Evolutionary conservation across 1,140 invertebrate genomes (phyloP).

Genomic region (Drosophila ananassae): DNA sequence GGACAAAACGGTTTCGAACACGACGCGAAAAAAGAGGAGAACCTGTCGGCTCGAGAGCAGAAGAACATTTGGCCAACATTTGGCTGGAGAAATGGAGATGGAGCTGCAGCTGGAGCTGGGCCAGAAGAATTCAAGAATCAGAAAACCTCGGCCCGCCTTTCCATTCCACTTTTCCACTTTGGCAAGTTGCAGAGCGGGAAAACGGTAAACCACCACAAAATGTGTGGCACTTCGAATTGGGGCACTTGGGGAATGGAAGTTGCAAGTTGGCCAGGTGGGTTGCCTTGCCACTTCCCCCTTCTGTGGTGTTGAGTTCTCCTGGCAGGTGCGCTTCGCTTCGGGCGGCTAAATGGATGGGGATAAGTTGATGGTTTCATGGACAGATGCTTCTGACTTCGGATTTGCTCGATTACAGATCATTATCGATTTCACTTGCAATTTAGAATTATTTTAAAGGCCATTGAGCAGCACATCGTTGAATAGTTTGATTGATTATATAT

Average conservation of each 20-base stretch:
- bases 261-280: background rate
- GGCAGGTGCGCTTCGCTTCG: constrained; percentile 26
- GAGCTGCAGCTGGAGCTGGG: constrained; percentile 26
- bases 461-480: background rate
- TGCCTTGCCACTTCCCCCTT: background rate
- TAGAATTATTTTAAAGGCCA: background rate
- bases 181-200: constrained; percentile 32
- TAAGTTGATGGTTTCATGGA: background rate
- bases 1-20: background rate
- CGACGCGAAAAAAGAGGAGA: constrained; percentile 42
- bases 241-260: constrained; percentile 31
- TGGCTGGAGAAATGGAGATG: background rate
- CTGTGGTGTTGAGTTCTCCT: background rate
- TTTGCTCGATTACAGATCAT: constrained; percentile 34
- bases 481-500: background rate
- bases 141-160: constrained; percentile 52
- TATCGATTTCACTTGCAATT: constrained; percentile 47
- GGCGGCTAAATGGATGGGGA: background rate
- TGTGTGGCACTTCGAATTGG: constrained; percentile 48
- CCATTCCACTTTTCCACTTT: constrained; percentile 74
- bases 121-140: constrained; percentile 21
- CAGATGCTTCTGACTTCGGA: constrained; percentile 20
- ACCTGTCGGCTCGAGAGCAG: constrained; percentile 71
- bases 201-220: constrained; percentile 47
- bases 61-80: constrained; percentile 69